These are phyloP conservation scores for Amyelois transitella DNA, from an alignment of 1,140 invertebrate species.

Conservation along the genomic window DNA sequence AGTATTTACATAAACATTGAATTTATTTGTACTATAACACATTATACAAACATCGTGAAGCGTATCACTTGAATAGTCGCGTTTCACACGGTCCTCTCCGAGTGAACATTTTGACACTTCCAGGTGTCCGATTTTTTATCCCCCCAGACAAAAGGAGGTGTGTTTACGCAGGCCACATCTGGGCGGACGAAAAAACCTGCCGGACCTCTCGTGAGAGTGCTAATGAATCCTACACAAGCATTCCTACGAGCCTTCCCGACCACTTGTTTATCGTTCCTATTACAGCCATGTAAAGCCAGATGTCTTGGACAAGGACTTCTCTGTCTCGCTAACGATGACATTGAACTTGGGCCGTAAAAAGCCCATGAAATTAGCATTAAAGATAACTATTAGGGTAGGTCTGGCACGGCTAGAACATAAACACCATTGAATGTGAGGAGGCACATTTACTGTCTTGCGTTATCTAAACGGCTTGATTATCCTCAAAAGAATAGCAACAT, in stretches of 20 bases:
- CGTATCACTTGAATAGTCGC: neutral
- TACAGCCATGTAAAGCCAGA: constrained; percentile 38
- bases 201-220: constrained; percentile 61
- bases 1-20: neutral
- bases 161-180: constrained; percentile 68
- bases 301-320: constrained; percentile 40
- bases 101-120: constrained; percentile 73
- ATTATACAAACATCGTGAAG: neutral
- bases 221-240: constrained; percentile 51
- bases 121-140: constrained; percentile 70
- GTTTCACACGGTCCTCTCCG: constrained; percentile 56
- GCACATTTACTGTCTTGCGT: neutral
- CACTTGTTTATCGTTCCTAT: constrained; percentile 45
- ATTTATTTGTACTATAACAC: neutral
- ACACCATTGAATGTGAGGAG: neutral
- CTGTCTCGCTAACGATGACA: constrained; percentile 51
- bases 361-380: constrained; percentile 61
- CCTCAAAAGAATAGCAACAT: constrained; percentile 11
- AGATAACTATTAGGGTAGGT: constrained; percentile 61
- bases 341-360: constrained; percentile 69
- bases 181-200: constrained; percentile 55
- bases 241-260: constrained; percentile 29
- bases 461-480: constrained; percentile 3
- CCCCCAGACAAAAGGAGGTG: constrained; percentile 45
- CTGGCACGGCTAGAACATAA: constrained; percentile 16